Evolutionary conservation across 1,140 invertebrate species (phyloP), one percentile per base, ranked within the genome.

Genomic region (Drosophila triauraria): DNA sequence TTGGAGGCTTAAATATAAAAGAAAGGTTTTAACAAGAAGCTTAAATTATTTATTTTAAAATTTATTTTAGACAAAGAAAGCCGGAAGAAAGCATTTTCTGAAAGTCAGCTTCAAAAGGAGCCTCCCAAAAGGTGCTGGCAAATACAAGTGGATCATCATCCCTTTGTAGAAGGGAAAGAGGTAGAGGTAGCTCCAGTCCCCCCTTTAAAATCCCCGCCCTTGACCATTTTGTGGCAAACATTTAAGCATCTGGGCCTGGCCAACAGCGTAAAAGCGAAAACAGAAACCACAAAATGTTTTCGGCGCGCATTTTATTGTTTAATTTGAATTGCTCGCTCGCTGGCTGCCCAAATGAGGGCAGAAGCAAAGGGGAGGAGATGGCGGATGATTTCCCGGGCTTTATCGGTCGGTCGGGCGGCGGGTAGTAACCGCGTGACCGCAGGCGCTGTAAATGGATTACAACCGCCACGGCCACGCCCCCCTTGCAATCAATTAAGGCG

Each of bases 301-400:
- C 57, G 61, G 56, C 80, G 43, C 43, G 51, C 65, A 56, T 80
- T 84, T 83, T 83, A 83, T 85, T 84, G 81, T 83, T 84, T 84
- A 77, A 84, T 85, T 83, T 77, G 48, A 80, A 84, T 71, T 83
- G 51, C 51, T 71, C 30, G 44, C 53, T 35, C 17, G 32, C 32
- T 35, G 32, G 32, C 32, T 12, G 46, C n/a, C 15, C n/a, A 27
- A 38, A 20, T 40, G 44, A 38, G 48, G 9, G 17, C 10, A 12
- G 38, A 7, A 10, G 3, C 0, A 32, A 32, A 8, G 30, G 2
- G 15, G 40, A 2, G 17, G 6, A 2, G 5, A 27, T 2, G 32
- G 12, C 15, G 7, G 13, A 15, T 9, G 1, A n/a, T 42, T 42
- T 2, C 40, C 15, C 40, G 40, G 27, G 10, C 20, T 15, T 32